Evolutionary conservation across 1,140 invertebrate species (phyloP).

Genomic region (Drosophila gunungcola): DNA sequence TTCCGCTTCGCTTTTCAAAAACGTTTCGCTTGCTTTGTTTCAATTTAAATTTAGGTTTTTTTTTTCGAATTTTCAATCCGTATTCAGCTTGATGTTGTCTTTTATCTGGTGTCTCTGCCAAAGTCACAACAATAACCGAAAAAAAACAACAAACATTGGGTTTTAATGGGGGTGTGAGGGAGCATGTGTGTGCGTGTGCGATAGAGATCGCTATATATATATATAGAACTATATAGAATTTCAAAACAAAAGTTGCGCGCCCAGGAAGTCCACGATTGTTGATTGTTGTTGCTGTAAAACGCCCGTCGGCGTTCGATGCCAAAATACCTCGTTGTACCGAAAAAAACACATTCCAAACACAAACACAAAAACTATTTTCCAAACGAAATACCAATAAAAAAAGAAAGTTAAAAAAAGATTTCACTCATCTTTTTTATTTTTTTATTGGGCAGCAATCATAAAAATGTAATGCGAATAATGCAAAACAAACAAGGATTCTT

Average conservation of each 20-base stretch:
- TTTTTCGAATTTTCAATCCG: constrained; percentile 30
- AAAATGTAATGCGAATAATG: not conserved
- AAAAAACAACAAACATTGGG: constrained; percentile 53
- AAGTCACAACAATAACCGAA: constrained; percentile 53
- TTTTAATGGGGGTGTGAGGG: not conserved
- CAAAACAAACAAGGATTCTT: constrained; percentile 9
- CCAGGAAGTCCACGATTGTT: constrained; percentile 39
- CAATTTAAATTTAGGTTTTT: constrained; percentile 6
- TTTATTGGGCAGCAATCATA: not conserved
- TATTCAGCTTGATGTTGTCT: constrained; percentile 35
- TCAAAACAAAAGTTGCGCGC: constrained; percentile 49
- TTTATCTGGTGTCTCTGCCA: constrained; percentile 51
- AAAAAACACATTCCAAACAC: constrained; percentile 23
- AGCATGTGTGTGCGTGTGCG: constrained; percentile 7
- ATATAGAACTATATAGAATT: constrained; percentile 41
- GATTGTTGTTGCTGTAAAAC: constrained; percentile 35
- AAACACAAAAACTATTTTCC: constrained; percentile 19
- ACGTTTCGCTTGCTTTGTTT: constrained; percentile 12
- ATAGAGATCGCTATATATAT: constrained; percentile 32
- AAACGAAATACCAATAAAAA: not conserved
- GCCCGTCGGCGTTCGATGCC: constrained; percentile 33
- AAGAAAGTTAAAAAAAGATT: not conserved
- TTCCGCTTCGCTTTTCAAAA: constrained; percentile 12
- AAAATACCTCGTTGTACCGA: constrained; percentile 14
- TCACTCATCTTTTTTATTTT: not conserved